These are phyloP conservation scores for Indri indri DNA, from an alignment of 2,113 vertebrate species.

Conservation along the genomic window DNA sequence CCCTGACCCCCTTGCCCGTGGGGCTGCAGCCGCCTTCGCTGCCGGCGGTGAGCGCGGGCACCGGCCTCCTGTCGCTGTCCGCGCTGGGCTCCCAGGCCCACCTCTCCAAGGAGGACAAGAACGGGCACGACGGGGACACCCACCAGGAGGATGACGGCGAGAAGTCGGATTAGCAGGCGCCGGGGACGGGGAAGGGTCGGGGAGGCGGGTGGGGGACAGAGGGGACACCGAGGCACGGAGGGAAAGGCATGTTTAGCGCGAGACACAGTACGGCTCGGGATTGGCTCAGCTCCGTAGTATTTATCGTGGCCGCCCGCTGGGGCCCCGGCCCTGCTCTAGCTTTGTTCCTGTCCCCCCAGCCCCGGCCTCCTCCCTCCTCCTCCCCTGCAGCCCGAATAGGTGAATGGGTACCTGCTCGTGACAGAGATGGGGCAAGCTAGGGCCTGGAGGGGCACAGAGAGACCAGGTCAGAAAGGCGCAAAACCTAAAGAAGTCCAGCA, in stretches of 20 bases:
- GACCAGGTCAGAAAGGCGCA: neutral
- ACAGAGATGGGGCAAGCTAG: neutral
- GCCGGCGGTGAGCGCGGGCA: slow-evolving; percentile 92
- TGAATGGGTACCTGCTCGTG: neutral
- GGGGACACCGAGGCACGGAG: slow-evolving; percentile 50
- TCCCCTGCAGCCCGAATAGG: neutral
- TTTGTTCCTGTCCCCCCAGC: neutral
- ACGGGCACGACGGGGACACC: slow-evolving; percentile 90
- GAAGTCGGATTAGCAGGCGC: slow-evolving; percentile 92
- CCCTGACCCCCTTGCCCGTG: slow-evolving; percentile 93
- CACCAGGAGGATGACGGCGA: slow-evolving; percentile 94
- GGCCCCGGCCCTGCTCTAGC: neutral
- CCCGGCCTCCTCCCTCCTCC: neutral
- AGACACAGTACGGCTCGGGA: neutral
- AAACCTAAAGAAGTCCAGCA: neutral
- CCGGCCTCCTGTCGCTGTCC: slow-evolving; percentile 94
- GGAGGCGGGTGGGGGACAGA: neutral
- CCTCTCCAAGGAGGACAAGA: slow-evolving; percentile 96
- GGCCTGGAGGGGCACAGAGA: slow-evolving; percentile 9
- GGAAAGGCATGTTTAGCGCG: neutral
- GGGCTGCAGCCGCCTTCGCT: slow-evolving; percentile 93
- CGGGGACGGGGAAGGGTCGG: neutral
- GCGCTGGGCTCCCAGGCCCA: slow-evolving; percentile 95
- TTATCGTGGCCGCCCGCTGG: slow-evolving; percentile 43
- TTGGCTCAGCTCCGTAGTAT: neutral